Percentiles rank a stretch among this genome's conserved stretches.
These are phyloP conservation scores for Nymphalis urticae DNA, from an alignment of 2,888 invertebrate species.

Conservation along the genomic window DNA sequence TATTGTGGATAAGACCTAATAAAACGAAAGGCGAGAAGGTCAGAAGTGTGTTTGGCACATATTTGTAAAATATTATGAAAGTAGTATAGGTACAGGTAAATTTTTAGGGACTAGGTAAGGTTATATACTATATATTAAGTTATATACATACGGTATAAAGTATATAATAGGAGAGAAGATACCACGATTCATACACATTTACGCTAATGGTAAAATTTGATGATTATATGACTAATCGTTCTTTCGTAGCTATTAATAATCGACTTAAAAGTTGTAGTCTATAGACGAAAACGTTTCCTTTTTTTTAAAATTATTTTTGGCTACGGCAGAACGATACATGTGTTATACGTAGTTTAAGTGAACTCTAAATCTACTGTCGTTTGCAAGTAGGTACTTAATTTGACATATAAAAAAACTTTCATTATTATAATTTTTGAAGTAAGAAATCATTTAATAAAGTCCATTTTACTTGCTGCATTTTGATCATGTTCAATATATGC, in stretches of 20 bases:
- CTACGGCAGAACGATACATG: slow-evolving; percentile 20
- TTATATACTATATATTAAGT: slow-evolving; percentile 29
- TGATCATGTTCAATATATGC: no score
- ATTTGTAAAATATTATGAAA: slow-evolving; percentile 22
- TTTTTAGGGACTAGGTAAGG: slow-evolving; percentile 32
- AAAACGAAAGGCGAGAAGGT: background rate
- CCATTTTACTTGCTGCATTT: background rate
- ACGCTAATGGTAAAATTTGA: slow-evolving; percentile 16
- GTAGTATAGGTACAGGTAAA: slow-evolving; percentile 21
- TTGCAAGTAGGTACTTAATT: slow-evolving; percentile 24
- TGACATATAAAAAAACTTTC: no score
- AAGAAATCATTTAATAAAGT: background rate
- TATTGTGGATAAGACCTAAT: slow-evolving; percentile 26
- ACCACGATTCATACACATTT: slow-evolving; percentile 23
- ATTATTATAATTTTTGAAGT: background rate
- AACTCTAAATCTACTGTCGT: slow-evolving; percentile 10
- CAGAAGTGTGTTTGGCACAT: slow-evolving; percentile 35
- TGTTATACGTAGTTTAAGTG: slow-evolving; percentile 1
- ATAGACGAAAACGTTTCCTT: background rate
- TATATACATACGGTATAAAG: slow-evolving; percentile 33
- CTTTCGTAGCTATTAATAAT: slow-evolving; percentile 13
- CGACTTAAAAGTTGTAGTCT: background rate
- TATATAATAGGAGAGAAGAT: slow-evolving; percentile 27
- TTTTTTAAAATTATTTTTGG: background rate
- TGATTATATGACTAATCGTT: slow-evolving; percentile 9